Evolutionary conservation across 2,888 invertebrate genomes (phyloP).

Genomic region (Syritta pipiens): DNA sequence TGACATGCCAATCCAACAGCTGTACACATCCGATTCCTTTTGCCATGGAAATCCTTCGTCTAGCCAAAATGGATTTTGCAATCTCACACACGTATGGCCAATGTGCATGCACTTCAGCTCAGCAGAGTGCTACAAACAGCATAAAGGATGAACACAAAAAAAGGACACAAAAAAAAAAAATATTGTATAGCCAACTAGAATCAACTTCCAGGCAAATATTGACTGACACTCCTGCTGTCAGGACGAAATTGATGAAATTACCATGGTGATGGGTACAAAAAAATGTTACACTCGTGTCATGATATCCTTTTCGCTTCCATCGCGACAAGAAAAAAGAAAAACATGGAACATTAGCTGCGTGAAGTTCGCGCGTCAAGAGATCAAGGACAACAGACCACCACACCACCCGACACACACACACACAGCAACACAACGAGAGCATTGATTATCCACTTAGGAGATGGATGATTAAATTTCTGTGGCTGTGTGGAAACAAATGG

Average conservation of each 20-base stretch:
- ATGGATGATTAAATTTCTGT: slow-evolving; percentile 50
- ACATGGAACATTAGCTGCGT: slow-evolving; percentile 4
- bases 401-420: too few species aligned
- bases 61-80: slow-evolving; percentile 40
- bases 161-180: not conserved
- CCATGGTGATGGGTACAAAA: slow-evolving; percentile 5
- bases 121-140: too few species aligned
- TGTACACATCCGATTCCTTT: slow-evolving; percentile 5
- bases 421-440: slow-evolving; percentile 19
- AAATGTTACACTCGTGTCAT: not conserved
- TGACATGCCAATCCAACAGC: slow-evolving; percentile 28
- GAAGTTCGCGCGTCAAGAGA: not conserved
- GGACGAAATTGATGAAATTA: slow-evolving; percentile 44
- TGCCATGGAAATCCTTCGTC: slow-evolving; percentile 26
- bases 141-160: not conserved
- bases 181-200: not conserved
- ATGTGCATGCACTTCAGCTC: too few species aligned
- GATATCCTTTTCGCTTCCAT: not conserved
- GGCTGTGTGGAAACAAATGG: slow-evolving; percentile 36
- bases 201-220: slow-evolving; percentile 10
- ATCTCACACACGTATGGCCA: slow-evolving; percentile 1
- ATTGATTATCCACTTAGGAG: slow-evolving; percentile 45
- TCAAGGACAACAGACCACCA: slow-evolving; percentile 1
- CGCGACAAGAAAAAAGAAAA: not conserved
- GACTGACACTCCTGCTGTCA: slow-evolving; percentile 12